Conservation (phyloP, 2,113 vertebrate genomes). For the Abramis brama region DNA sequence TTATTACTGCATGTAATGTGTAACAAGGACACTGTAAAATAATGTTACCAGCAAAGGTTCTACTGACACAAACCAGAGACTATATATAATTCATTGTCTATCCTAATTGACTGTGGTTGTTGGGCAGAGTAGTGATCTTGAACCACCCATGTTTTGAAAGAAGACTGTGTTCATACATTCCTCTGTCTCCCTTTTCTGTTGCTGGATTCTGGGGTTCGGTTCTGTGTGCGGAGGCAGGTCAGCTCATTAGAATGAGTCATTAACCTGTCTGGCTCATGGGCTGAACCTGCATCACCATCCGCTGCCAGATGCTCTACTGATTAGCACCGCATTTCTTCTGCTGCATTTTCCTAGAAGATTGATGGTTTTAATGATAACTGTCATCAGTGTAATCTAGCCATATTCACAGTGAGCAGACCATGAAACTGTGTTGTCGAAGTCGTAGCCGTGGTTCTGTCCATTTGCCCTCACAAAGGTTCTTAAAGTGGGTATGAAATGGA, state of each 20-base stretch:
- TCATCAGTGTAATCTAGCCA: neutral
- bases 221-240: constrained; percentile 1
- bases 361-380: neutral
- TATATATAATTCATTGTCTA: neutral
- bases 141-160: constrained; percentile 2
- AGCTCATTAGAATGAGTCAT: constrained; percentile 41
- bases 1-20: too few species aligned
- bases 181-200: neutral
- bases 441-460: neutral
- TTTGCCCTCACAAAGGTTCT: neutral
- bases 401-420: neutral
- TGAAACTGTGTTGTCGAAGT: neutral
- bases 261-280: constrained; percentile 23
- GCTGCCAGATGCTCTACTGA: neutral
- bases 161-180: neutral
- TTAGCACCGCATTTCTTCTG: neutral
- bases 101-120: neutral
- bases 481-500: neutral
- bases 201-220: constrained; percentile 10
- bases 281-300: constrained; percentile 21
- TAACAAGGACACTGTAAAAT: too few species aligned
- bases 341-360: neutral
- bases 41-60: neutral
- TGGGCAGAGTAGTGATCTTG: neutral
- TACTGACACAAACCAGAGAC: neutral